A percentile compares a stretch with the other conserved stretches of the same genome.
Conservation (phyloP, 64 coral and sea anemone species). For the Hydrozoanthus tunicans region DNA sequence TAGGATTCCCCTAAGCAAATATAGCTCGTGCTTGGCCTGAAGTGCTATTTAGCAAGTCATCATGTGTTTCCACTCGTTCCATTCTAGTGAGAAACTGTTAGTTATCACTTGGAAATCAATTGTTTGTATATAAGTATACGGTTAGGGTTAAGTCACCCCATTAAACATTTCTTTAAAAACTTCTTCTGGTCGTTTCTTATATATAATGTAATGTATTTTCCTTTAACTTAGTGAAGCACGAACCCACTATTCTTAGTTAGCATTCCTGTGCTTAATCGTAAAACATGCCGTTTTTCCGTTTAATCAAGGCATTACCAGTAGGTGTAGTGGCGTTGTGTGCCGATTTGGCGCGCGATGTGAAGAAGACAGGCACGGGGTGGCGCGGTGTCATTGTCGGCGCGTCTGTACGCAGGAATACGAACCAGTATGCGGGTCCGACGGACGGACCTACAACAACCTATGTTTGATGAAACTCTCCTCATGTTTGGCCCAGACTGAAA, state of each 20-base stretch:
- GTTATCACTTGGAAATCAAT: no score
- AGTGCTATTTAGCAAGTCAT: no score
- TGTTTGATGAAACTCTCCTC: conserved; percentile 71
- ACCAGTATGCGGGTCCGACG: conserved; percentile 88
- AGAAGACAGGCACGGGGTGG: conserved; percentile 41
- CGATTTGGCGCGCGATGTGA: conserved; percentile 71
- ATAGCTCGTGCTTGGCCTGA: no score
- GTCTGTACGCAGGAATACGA: conserved; percentile 73
- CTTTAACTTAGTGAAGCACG: neutral
- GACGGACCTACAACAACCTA: conserved; percentile 74
- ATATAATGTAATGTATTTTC: neutral
- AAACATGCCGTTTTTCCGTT: neutral
- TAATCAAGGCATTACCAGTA: conserved; percentile 11
- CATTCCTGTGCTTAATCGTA: neutral
- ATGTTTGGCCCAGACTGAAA: conserved; percentile 69
- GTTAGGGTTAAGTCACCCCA: no score
- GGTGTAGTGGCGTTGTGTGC: conserved; percentile 60
- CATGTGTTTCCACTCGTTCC: no score
- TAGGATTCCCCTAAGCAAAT: no score
- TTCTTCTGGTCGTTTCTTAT: no score
- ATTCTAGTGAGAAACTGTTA: no score
- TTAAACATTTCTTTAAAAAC: no score
- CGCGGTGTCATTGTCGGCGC: conserved; percentile 66
- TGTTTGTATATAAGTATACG: no score
- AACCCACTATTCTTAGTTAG: neutral